A percentile compares a stretch with the other conserved stretches of the same genome.
Conservation (phyloP, 2,113 vertebrate genomes). For the Percopsis transmontana region DNA sequence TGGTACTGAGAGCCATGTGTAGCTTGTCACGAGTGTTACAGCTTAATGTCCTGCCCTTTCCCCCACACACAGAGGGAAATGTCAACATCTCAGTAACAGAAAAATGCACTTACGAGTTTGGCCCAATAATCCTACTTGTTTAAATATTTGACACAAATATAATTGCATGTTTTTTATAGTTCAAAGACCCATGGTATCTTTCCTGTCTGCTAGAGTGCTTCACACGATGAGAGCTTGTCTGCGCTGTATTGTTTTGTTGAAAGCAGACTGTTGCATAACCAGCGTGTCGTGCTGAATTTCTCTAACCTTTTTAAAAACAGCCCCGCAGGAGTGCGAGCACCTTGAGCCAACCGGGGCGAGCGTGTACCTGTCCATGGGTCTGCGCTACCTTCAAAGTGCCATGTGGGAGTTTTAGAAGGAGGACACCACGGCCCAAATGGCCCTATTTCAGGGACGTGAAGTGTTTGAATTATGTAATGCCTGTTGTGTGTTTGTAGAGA, state of each 20-base stretch:
- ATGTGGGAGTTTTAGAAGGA: constrained; percentile 57
- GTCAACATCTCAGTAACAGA: background rate
- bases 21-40: background rate
- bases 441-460: constrained; percentile 37
- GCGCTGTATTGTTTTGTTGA: constrained; percentile 12
- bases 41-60: constrained; percentile 3
- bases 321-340: constrained; percentile 21
- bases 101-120: too few relatives aligned
- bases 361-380: constrained; percentile 49
- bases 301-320: constrained; percentile 26
- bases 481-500: constrained; percentile 49
- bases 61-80: constrained; percentile 12
- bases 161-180: too few relatives aligned
- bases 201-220: too few relatives aligned
- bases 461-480: constrained; percentile 57
- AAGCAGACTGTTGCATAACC: constrained; percentile 62
- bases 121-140: too few relatives aligned
- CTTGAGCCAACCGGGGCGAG: constrained; percentile 28
- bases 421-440: constrained; percentile 33
- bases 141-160: too few relatives aligned
- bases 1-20: constrained; percentile 5
- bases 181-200: too few relatives aligned
- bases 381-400: constrained; percentile 50
- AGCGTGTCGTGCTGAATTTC: constrained; percentile 36
- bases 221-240: constrained; percentile 6